Evolutionary conservation across 1,140 invertebrate genomes (phyloP).

Genomic region (Apocrypta bakeri): DNA sequence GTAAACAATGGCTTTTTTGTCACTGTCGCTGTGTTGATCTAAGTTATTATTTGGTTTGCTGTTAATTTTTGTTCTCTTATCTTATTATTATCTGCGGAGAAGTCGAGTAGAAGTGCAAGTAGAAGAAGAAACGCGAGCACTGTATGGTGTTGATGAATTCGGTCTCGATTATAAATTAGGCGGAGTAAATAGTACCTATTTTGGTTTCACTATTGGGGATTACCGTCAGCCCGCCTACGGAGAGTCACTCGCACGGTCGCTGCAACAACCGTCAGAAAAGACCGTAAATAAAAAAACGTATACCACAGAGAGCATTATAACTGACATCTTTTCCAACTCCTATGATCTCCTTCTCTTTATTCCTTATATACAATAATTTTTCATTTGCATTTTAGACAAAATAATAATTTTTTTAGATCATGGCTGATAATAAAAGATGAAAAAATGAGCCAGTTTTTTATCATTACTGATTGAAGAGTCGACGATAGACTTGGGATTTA

Average conservation of each 20-base stretch:
- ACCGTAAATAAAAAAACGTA: conserved; percentile 64
- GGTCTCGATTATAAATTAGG: conserved; percentile 41
- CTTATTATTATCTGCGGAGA: conserved; percentile 31
- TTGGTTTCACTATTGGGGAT: conserved; percentile 71
- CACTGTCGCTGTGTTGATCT: conserved; percentile 7
- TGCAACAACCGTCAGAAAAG: conserved; percentile 74
- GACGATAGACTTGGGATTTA: conserved; percentile 72
- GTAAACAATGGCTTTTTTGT: conserved; percentile 15
- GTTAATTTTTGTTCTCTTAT: conserved; percentile 24
- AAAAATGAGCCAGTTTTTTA: conserved; percentile 57
- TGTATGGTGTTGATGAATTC: conserved; percentile 41
- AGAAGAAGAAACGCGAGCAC: conserved; percentile 46
- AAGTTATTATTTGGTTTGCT: conserved; percentile 26
- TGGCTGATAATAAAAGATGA: conserved; percentile 58
- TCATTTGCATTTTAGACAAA: background rate
- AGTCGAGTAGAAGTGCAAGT: conserved; percentile 15
- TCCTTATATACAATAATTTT: background rate
- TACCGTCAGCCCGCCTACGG: conserved; percentile 73
- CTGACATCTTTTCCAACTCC: conserved; percentile 61
- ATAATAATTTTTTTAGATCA: background rate
- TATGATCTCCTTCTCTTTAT: conserved; percentile 57
- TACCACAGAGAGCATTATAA: conserved; percentile 58
- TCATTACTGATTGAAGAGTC: conserved; percentile 72
- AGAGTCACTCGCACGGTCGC: conserved; percentile 74
- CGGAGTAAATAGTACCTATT: conserved; percentile 65